Conservation (phyloP, 2,113 vertebrate genomes). For the Thryonomys swinderianus region DNA sequence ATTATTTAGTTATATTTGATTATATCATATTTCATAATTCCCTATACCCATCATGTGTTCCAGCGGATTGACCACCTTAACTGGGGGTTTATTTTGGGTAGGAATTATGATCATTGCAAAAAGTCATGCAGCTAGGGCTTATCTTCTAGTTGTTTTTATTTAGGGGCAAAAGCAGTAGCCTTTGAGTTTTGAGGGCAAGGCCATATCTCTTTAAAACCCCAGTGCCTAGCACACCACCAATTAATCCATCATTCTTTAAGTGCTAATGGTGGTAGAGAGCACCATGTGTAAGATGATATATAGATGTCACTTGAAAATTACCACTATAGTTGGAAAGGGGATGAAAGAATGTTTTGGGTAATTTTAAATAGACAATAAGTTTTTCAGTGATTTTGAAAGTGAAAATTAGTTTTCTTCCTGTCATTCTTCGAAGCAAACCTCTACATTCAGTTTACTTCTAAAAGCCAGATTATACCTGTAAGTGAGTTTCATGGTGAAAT, state of each 20-base stretch:
- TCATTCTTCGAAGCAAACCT: constrained; percentile 45
- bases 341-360: constrained; percentile 23
- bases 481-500: constrained; percentile 55
- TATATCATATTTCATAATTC: neutral
- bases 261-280: constrained; percentile 45
- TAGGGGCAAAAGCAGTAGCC: neutral
- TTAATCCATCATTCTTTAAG: neutral
- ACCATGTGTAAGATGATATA: neutral
- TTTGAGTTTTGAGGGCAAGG: neutral
- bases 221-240: neutral
- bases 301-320: constrained; percentile 31
- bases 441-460: constrained; percentile 19
- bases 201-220: neutral
- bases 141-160: neutral
- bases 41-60: neutral
- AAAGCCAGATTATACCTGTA: neutral
- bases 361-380: constrained; percentile 37
- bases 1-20: neutral
- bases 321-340: neutral
- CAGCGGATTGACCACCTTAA: neutral
- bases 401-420: constrained; percentile 11
- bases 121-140: neutral
- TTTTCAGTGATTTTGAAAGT: constrained; percentile 39
- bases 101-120: neutral
- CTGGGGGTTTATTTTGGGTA: neutral